These are phyloP conservation scores for Drosophila heteroneura DNA, from an alignment of 2,888 invertebrate genomes.

Conservation along the genomic window DNA sequence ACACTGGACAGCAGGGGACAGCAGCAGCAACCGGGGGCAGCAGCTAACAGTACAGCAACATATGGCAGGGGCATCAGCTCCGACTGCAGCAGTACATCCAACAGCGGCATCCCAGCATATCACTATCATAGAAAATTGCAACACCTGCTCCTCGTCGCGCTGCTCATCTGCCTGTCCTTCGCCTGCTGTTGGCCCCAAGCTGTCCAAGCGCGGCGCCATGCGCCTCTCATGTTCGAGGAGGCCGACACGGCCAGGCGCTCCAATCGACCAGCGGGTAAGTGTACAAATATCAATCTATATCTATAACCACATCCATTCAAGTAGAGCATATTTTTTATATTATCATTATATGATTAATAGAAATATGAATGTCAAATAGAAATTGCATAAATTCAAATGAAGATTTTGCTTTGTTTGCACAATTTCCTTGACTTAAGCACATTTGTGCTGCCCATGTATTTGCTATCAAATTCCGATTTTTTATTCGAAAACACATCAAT, in stretches of 20 bases:
- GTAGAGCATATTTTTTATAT: background rate
- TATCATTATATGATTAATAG: background rate
- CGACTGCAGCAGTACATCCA: slow-evolving; percentile 19
- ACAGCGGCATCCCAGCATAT: slow-evolving; percentile 29
- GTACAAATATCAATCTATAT: background rate
- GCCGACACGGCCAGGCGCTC: slow-evolving; percentile 89
- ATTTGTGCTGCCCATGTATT: background rate
- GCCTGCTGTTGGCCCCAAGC: slow-evolving; percentile 56
- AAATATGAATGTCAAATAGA: background rate
- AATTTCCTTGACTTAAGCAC: background rate
- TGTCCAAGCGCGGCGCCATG: slow-evolving; percentile 86
- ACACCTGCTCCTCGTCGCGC: slow-evolving; percentile 72
- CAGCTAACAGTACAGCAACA: slow-evolving; percentile 18
- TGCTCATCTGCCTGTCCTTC: slow-evolving; percentile 63
- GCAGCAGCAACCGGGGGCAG: slow-evolving; percentile 15
- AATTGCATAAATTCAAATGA: background rate
- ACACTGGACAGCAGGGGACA: slow-evolving; percentile 43
- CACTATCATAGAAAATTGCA: slow-evolving; percentile 54
- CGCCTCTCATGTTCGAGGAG: slow-evolving; percentile 89
- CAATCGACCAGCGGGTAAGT: slow-evolving; percentile 90
- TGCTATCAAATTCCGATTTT: background rate
- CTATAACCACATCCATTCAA: background rate
- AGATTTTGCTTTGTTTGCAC: background rate
- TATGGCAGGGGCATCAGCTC: slow-evolving; percentile 1
- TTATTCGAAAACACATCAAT: background rate